These are phyloP conservation scores for Bradypodion ventrale DNA, from an alignment of 2,797 vertebrate species.

Conservation along the genomic window DNA sequence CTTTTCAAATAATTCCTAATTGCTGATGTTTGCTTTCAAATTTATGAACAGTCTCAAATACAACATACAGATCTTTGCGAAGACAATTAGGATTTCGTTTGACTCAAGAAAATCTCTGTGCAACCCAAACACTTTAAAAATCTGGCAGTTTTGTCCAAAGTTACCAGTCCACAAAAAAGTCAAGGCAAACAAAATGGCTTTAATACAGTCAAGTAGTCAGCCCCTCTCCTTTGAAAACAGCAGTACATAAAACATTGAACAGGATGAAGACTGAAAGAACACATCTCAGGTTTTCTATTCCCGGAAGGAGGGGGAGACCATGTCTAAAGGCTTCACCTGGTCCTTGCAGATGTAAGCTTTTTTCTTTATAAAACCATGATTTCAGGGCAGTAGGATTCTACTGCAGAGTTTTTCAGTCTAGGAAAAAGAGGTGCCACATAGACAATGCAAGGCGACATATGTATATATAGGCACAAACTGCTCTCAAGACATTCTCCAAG, in stretches of 20 bases:
- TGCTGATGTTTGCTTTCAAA: constrained; percentile 67
- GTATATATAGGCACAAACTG: neutral
- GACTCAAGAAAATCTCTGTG: constrained; percentile 58
- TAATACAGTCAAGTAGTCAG: constrained; percentile 27
- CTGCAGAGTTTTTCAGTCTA: neutral
- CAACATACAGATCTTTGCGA: constrained; percentile 58
- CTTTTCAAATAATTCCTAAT: constrained; percentile 55
- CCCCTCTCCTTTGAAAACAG: constrained; percentile 51
- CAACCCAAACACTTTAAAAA: constrained; percentile 54
- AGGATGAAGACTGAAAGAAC: constrained; percentile 21
- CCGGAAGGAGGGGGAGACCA: neutral
- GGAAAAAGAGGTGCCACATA: neutral
- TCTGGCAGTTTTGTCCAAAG: constrained; percentile 70
- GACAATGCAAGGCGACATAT: constrained; percentile 13
- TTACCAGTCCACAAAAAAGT: constrained; percentile 58
- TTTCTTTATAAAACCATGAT: constrained; percentile 11
- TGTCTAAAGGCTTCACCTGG: neutral
- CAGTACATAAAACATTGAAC: constrained; percentile 51
- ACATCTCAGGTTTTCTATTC: constrained; percentile 25
- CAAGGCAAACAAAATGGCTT: constrained; percentile 69
- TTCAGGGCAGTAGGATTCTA: constrained; percentile 4
- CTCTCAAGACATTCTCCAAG: neutral
- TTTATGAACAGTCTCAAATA: constrained; percentile 55
- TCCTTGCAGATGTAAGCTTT: constrained; percentile 7
- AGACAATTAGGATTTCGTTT: constrained; percentile 55